These are phyloP conservation scores for Venturia canescens DNA, from an alignment of 1,140 invertebrate genomes.

Conservation along the genomic window DNA sequence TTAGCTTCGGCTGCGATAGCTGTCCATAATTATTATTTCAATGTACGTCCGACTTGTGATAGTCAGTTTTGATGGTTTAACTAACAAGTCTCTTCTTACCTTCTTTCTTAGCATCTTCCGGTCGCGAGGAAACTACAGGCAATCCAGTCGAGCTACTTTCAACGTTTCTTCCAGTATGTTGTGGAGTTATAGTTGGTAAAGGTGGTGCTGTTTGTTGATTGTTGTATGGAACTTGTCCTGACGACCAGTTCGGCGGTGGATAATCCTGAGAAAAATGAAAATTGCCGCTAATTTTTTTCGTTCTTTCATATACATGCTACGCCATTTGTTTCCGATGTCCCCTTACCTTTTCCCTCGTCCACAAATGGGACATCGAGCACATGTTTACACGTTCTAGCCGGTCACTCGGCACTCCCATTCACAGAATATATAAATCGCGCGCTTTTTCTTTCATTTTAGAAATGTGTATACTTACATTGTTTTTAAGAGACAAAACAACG, in stretches of 20 bases:
- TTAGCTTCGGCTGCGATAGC: conserved; percentile 88
- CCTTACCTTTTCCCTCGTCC: conserved; percentile 64
- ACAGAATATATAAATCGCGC: conserved; percentile 47
- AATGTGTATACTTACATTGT: conserved; percentile 62
- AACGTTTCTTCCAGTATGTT: conserved; percentile 61
- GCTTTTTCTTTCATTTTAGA: conserved; percentile 35
- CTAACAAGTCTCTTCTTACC: no score
- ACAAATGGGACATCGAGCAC: conserved; percentile 35
- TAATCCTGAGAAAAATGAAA: conserved; percentile 69
- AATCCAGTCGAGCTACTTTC: conserved; percentile 63
- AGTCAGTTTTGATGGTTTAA: no score
- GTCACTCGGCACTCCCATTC: conserved; percentile 54
- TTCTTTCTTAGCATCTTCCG: conserved; percentile 76
- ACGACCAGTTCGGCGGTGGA: conserved; percentile 72
- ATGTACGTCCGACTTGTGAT: neutral
- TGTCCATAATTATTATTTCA: conserved; percentile 65
- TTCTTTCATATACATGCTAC: conserved; percentile 14
- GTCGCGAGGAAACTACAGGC: conserved; percentile 62
- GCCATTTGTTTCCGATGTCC: conserved; percentile 47
- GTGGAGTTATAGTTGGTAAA: conserved; percentile 59
- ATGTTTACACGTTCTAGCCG: conserved; percentile 52
- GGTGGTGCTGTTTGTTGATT: conserved; percentile 70
- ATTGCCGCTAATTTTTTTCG: conserved; percentile 19
- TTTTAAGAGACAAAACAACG: conserved; percentile 39
- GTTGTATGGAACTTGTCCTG: conserved; percentile 70